Percentiles rank a stretch among this genome's conserved stretches.
Conservation (phyloP, 2,797 vertebrate species). For the Epinephelus malabaricus region DNA sequence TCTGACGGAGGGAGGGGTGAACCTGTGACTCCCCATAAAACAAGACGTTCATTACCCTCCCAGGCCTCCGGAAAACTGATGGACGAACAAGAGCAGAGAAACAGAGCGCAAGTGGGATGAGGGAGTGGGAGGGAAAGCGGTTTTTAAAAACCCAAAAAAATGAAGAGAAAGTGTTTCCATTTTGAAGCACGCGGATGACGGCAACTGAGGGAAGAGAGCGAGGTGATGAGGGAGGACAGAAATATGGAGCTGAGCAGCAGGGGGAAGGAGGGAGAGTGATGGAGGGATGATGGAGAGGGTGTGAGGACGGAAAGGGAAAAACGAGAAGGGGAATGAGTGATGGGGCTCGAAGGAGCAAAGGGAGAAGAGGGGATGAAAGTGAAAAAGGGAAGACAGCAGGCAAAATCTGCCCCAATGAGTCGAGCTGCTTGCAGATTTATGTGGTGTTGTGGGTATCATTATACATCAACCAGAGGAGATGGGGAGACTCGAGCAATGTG, state of each 20-base stretch:
- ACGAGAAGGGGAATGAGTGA: slow-evolving; percentile 77
- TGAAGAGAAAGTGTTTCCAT: slow-evolving; percentile 65
- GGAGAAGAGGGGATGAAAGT: slow-evolving; percentile 73
- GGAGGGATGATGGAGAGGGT: slow-evolving; percentile 76
- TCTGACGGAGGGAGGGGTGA: slow-evolving; percentile 61
- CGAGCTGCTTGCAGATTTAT: slow-evolving; percentile 76
- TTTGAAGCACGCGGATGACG: slow-evolving; percentile 53
- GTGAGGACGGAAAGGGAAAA: slow-evolving; percentile 74
- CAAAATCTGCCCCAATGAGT: slow-evolving; percentile 79
- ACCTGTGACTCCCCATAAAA: slow-evolving; percentile 72
- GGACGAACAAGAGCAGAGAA: slow-evolving; percentile 59
- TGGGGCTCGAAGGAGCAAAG: slow-evolving; percentile 72
- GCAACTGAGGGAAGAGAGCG: slow-evolving; percentile 60
- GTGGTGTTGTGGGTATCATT: slow-evolving; percentile 77
- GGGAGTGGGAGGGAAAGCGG: slow-evolving; percentile 35
- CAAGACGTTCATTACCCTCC: slow-evolving; percentile 65
- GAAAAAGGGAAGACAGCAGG: slow-evolving; percentile 74
- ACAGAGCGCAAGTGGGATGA: slow-evolving; percentile 24
- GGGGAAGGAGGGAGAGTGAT: slow-evolving; percentile 56
- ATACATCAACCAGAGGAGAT: slow-evolving; percentile 72
- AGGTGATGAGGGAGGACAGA: slow-evolving; percentile 76
- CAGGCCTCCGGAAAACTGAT: slow-evolving; percentile 48
- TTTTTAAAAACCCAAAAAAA: slow-evolving; percentile 53
- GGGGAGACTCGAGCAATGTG: slow-evolving; percentile 59
- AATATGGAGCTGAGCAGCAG: slow-evolving; percentile 73